These are phyloP conservation scores for Anoplolepis gracilipes DNA, from an alignment of 1,140 invertebrate genomes.

Conservation along the genomic window DNA sequence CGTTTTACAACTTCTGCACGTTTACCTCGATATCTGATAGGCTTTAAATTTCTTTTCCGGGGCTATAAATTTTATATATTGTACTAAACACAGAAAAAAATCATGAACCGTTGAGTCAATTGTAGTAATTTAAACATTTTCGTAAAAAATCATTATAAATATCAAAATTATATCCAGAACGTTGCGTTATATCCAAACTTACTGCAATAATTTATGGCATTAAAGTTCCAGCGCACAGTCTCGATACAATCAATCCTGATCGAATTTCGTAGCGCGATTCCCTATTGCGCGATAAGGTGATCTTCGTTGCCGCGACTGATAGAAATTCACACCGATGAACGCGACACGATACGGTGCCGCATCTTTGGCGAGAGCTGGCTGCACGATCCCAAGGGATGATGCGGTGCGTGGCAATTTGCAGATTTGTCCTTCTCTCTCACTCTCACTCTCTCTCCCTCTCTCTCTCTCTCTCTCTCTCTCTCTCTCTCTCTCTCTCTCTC, in stretches of 20 bases:
- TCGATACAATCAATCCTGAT: slow-evolving; percentile 34
- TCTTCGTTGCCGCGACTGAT: slow-evolving; percentile 48
- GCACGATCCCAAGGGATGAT: slow-evolving; percentile 60
- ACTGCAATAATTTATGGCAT: slow-evolving; percentile 28
- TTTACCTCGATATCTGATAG: slow-evolving; percentile 4
- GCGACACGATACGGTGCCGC: slow-evolving; percentile 35
- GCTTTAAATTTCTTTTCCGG: slow-evolving; percentile 51
- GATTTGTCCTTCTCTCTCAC: slow-evolving; percentile 3
- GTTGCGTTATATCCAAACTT: neutral
- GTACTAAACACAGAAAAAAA: neutral
- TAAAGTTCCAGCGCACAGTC: slow-evolving; percentile 3
- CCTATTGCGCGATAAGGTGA: slow-evolving; percentile 45
- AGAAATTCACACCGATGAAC: slow-evolving; percentile 72
- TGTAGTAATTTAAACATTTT: neutral
- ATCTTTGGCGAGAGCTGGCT: slow-evolving; percentile 27
- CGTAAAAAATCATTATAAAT: neutral
- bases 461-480: neutral
- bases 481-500: neutral
- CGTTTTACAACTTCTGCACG: neutral
- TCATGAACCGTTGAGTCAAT: neutral
- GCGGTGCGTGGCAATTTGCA: slow-evolving; percentile 70
- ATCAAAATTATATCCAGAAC: neutral
- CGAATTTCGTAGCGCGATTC: slow-evolving; percentile 33
- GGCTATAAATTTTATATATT: neutral
- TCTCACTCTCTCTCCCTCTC: neutral